These are phyloP conservation scores for Hydrozoanthus gracilis DNA, from an alignment of 92 coral and sea anemone species.

Conservation along the genomic window DNA sequence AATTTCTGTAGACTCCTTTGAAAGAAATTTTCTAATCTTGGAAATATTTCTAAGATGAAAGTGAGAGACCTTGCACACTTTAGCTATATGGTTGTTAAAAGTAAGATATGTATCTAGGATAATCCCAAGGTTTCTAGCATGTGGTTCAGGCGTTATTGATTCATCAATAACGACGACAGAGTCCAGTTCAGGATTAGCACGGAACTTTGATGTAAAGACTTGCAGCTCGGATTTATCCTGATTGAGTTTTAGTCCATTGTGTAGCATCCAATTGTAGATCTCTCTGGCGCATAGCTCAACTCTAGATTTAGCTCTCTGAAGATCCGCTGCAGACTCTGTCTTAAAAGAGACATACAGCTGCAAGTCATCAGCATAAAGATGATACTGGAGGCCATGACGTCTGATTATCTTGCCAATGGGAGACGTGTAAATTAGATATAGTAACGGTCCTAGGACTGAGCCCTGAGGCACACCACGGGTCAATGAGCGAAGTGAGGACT, in stretches of 20 bases:
- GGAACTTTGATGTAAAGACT: slow-evolving; percentile 41
- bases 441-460: slow-evolving; percentile 45
- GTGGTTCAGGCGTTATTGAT: slow-evolving; percentile 12
- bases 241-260: slow-evolving; percentile 46
- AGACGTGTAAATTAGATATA: slow-evolving; percentile 47
- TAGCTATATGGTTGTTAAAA: slow-evolving; percentile 39
- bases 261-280: slow-evolving; percentile 46
- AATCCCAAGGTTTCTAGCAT: slow-evolving; percentile 39
- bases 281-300: slow-evolving; percentile 45
- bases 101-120: slow-evolving; percentile 37
- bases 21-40: neutral
- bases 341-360: slow-evolving; percentile 15
- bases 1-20: slow-evolving; percentile 3
- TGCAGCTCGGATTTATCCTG: slow-evolving; percentile 41
- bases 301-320: slow-evolving; percentile 35
- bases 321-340: slow-evolving; percentile 25
- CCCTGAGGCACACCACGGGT: slow-evolving; percentile 50
- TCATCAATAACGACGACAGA: slow-evolving; percentile 34
- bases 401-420: slow-evolving; percentile 49
- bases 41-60: neutral
- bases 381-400: slow-evolving; percentile 30
- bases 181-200: slow-evolving; percentile 44
- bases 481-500: slow-evolving; percentile 13
- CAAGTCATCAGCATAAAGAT: neutral
- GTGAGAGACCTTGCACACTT: slow-evolving; percentile 43